Base-by-base conservation (phyloP, 2,797 vertebrate species). In the Aselliscus stoliczkanus region DNA sequence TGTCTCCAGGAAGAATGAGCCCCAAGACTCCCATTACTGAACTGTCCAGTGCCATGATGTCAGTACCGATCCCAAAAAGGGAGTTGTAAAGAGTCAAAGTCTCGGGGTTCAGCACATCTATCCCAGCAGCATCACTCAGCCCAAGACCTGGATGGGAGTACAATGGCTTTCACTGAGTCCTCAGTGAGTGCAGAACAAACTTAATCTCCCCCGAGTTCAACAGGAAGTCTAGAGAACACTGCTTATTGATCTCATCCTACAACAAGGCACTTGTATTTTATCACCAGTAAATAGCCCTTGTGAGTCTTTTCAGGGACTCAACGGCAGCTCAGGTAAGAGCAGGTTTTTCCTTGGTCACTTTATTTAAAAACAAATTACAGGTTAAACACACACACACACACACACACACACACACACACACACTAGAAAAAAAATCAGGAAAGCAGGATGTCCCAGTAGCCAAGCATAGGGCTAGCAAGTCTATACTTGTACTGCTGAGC, bases 1-100 rank as follows among this genome's bases (percentile, higher is more conserved):
- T 97, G 97, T 98, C 39, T 29, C 47, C 77, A 95, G 95, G 93
- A 97, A 79, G 91, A 97, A 97, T 10, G 47, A 94, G 89, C 93
- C 97, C 91, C 90, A 58, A 64, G 0, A 87, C 96, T 90, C 60
- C 73, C 92, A 87, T 25, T 92, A 93, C 84, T 56, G 87, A 97
- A 82, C 90, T 87, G 76, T 58, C 96, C 42, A 0, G 69, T 56
- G 47, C 85, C 17, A 27, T 67, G n/a, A 94, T 80, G 88, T 96
- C 92, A 31, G 2, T 60, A 56, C 69, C 75, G 82, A 96, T 96
- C 94, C 84, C 56, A 87, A 76, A 81, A 77, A 0, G 82, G 79
- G 6, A 60, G 67, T 7, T 4, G 7, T 31, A 52, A 97, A 97
- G 52, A 56, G 47, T 86, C 90, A 80, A 85, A 90, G 82, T 93